phyloP scores from a whole-genome alignment of 2,888 invertebrate genomes.

The Xanthostigma xanthostigma region DNA sequence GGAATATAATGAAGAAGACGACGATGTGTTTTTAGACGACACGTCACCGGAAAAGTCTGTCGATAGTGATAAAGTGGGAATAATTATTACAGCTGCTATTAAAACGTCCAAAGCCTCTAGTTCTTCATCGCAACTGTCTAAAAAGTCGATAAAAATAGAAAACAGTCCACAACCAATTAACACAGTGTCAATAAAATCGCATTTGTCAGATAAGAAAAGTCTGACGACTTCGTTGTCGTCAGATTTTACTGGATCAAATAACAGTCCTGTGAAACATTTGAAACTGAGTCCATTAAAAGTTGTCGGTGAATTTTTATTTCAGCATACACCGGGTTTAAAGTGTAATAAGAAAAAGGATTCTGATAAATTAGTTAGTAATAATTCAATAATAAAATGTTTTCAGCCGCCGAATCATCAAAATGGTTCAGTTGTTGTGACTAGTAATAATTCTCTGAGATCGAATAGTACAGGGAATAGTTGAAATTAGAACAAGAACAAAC shows the following conservation, averaged over 20 bases:
- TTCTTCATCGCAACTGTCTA: neutral
- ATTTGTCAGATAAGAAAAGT: conserved; percentile 11
- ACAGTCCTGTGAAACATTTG: conserved; percentile 21
- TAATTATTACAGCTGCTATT: neutral
- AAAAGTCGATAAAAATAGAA: neutral
- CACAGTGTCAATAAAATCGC: conserved; percentile 6
- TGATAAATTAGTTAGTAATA: no score
- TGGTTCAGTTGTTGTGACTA: no score
- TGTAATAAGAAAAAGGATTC: no score
- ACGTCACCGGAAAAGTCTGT: conserved; percentile 9
- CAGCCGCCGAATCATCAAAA: no score
- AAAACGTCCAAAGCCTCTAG: neutral
- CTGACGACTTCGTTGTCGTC: conserved; percentile 12
- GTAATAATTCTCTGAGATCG: no score
- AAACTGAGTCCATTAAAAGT: conserved; percentile 29
- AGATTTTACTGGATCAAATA: conserved; percentile 11
- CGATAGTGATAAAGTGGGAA: no score
- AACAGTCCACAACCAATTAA: neutral
- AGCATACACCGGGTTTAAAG: conserved; percentile 9
- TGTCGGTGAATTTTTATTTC: conserved; percentile 30
- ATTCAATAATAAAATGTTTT: no score
- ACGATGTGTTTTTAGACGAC: conserved; percentile 22
- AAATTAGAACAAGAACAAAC: no score
- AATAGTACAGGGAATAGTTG: no score
- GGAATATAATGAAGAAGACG: conserved; percentile 16